These are phyloP conservation scores for Onychomys arenicola DNA, from an alignment of 2,797 vertebrate genomes.

Conservation along the genomic window DNA sequence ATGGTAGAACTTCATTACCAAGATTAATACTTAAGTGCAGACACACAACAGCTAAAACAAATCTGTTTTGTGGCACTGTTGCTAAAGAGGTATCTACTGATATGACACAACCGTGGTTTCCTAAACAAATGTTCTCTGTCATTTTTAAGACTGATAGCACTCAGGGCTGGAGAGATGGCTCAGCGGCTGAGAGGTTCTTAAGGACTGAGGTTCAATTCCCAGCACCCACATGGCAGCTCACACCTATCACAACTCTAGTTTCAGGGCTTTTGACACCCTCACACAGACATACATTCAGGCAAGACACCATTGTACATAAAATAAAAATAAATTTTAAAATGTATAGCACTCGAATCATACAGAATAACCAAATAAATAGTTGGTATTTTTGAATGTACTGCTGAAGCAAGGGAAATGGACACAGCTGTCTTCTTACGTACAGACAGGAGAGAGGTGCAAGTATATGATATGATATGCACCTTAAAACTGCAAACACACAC, in stretches of 20 bases:
- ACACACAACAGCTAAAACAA: neutral
- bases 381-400: constrained; percentile 43
- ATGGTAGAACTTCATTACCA: constrained; percentile 14
- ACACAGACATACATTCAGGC: neutral
- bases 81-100: neutral
- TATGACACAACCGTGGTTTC: neutral
- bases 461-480: neutral
- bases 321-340: neutral
- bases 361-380: constrained; percentile 19
- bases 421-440: neutral
- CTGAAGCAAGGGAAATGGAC: constrained; percentile 21
- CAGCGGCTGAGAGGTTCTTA: neutral
- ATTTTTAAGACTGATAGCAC: constrained; percentile 28
- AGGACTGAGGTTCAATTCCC: neutral
- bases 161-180: neutral
- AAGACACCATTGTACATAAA: neutral
- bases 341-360: neutral
- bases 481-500: neutral
- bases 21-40: constrained; percentile 17
- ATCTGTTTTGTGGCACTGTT: neutral
- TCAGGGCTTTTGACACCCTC: neutral
- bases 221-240: neutral
- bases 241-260: neutral
- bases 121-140: constrained; percentile 41
- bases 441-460: constrained; percentile 2